Conservation (phyloP, 1,140 invertebrate species). For the Halesus radiatus region DNA sequence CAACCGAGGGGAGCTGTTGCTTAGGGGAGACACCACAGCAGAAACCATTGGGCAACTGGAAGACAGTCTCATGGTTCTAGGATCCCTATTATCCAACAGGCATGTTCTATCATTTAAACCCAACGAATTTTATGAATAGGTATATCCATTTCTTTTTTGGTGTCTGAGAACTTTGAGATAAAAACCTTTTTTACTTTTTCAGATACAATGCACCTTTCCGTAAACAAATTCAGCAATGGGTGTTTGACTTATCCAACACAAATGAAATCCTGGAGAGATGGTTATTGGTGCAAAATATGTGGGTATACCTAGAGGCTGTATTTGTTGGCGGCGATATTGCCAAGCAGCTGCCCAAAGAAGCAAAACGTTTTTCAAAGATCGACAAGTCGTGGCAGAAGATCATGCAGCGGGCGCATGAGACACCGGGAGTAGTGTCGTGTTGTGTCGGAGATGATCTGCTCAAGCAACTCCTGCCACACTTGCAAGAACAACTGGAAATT, state of each 20-base stretch:
- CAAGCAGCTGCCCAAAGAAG: conserved; percentile 95
- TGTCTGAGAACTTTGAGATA: too few relatives aligned
- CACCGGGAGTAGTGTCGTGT: conserved; percentile 93
- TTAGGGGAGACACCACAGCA: conserved; percentile 93
- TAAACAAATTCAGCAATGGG: conserved; percentile 97
- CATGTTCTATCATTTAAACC: conserved; percentile 58
- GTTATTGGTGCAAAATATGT: conserved; percentile 97
- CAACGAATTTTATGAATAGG: too few relatives aligned
- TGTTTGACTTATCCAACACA: conserved; percentile 93
- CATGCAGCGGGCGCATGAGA: conserved; percentile 95
- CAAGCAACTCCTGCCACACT: conserved; percentile 91
- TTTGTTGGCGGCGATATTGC: conserved; percentile 98
- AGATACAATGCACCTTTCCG: conserved; percentile 97
- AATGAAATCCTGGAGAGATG: conserved; percentile 97
- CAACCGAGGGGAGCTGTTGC: conserved; percentile 91
- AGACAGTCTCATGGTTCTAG: conserved; percentile 95
- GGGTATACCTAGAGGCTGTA: conserved; percentile 98
- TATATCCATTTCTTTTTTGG: too few relatives aligned
- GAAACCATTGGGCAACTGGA: conserved; percentile 95
- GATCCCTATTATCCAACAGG: conserved; percentile 92
- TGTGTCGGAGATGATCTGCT: conserved; percentile 96
- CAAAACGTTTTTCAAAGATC: conserved; percentile 95
- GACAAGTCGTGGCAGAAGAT: conserved; percentile 99
- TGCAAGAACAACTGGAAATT: conserved; percentile 96
- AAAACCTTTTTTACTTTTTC: conserved; percentile 47